Percentiles rank a stretch among this genome's conserved stretches.
Conservation (phyloP, 2,113 vertebrate genomes). For the Anseranas semipalmata region DNA sequence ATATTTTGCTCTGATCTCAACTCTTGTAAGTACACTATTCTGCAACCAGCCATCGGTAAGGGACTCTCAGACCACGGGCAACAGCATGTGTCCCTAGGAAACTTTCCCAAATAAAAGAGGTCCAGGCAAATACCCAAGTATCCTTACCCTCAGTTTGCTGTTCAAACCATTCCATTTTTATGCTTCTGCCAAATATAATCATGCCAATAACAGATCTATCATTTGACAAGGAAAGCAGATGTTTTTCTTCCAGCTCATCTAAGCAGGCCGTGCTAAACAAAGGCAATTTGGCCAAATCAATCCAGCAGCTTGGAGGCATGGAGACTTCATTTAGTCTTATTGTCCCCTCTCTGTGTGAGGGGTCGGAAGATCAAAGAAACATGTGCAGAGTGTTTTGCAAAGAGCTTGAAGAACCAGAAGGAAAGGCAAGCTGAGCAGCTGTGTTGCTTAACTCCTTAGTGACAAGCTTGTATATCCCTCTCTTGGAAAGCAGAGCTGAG, state of each 20-base stretch:
- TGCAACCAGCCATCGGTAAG: not conserved
- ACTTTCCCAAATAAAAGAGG: not conserved
- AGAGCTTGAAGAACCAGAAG: not conserved
- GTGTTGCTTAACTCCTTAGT: not conserved
- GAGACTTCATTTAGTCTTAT: not conserved
- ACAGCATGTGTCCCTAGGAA: not conserved
- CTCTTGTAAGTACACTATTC: not conserved
- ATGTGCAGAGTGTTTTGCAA: not conserved
- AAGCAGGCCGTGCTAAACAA: not conserved
- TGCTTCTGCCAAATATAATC: not conserved
- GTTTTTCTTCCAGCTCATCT: not conserved
- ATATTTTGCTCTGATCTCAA: not conserved
- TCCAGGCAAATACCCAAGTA: conserved; percentile 18
- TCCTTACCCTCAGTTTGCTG: not conserved
- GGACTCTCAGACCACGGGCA: not conserved
- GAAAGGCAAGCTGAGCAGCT: conserved; percentile 8
- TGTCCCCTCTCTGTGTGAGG: not conserved
- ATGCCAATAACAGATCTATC: conserved; percentile 8
- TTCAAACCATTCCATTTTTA: not conserved
- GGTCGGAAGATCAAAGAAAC: not conserved
- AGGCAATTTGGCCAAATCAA: conserved; percentile 1
- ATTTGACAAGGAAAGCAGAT: not conserved
- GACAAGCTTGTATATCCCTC: not conserved
- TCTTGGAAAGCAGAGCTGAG: not conserved
- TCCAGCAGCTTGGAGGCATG: not conserved